Conservation (phyloP, 1,140 invertebrate species). For the Helicoverpa zea region DNA sequence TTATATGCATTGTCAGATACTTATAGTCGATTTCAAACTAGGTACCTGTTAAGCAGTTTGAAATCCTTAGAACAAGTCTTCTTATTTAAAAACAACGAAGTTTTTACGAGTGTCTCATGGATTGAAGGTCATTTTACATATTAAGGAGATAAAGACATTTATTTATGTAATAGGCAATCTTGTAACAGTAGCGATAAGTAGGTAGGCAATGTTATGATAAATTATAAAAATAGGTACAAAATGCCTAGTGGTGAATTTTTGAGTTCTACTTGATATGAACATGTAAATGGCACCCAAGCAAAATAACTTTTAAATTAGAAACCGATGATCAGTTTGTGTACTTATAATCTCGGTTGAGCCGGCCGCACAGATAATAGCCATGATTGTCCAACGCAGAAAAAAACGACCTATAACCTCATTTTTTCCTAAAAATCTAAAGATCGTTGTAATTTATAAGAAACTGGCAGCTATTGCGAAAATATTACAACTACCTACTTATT, state of each 20-base stretch:
- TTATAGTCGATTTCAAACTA: too few relatives aligned
- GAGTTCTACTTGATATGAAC: background rate
- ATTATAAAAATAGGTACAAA: background rate
- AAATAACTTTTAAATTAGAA: conserved; percentile 2
- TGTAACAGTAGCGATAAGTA: conserved; percentile 5
- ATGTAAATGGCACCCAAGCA: background rate
- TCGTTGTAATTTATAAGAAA: conserved; percentile 17
- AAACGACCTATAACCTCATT: conserved; percentile 47
- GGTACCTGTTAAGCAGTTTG: background rate
- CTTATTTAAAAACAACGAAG: background rate
- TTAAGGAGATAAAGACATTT: conserved; percentile 35
- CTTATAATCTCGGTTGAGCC: conserved; percentile 23
- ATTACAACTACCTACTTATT: conserved; percentile 13
- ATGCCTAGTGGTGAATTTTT: background rate
- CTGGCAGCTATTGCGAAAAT: conserved; percentile 2
- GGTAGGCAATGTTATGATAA: too few relatives aligned
- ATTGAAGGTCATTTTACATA: conserved; percentile 41
- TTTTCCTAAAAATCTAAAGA: conserved; percentile 35
- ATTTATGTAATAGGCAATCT: conserved; percentile 26
- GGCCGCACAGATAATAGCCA: conserved; percentile 28
- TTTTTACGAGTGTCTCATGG: conserved; percentile 2
- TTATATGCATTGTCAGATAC: too few relatives aligned
- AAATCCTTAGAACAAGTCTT: conserved; percentile 12
- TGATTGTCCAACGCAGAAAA: conserved; percentile 35
- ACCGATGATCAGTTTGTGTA: conserved; percentile 22